Evolutionary conservation across 2,888 invertebrate species (phyloP).

Genomic region (Rutpela maculata): DNA sequence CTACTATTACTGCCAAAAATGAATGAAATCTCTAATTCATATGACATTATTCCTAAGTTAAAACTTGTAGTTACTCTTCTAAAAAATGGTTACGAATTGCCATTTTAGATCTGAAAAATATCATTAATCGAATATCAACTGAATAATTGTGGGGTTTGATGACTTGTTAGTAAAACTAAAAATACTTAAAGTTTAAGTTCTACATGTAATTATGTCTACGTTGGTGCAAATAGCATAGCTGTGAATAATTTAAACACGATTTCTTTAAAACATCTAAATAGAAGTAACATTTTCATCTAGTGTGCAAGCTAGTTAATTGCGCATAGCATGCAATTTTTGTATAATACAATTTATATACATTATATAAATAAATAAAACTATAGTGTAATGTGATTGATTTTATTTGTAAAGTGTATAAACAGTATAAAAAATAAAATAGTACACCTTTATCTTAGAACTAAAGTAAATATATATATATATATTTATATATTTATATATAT

Average conservation of each 20-base stretch:
- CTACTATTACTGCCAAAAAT: too few species aligned
- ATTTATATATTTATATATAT: too few species aligned
- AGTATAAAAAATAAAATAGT: conserved; percentile 68
- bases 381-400: conserved; percentile 49
- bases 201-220: conserved; percentile 7
- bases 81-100: too few species aligned
- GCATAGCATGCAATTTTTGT: conserved; percentile 14
- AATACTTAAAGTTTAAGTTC: not conserved
- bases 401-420: conserved; percentile 54
- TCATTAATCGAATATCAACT: not conserved
- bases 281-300: not conserved
- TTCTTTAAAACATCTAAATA: not conserved
- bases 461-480: conserved; percentile 41
- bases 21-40: too few species aligned
- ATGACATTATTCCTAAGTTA: too few species aligned
- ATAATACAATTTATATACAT: conserved; percentile 40
- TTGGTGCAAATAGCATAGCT: conserved; percentile 22
- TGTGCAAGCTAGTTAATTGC: conserved; percentile 41
- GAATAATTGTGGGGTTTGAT: not conserved
- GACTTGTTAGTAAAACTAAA: conserved; percentile 34
- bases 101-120: not conserved
- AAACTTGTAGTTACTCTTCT: too few species aligned
- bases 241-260: conserved; percentile 1
- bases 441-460: conserved; percentile 65
- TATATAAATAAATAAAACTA: conserved; percentile 48